phyloP scores from a whole-genome alignment of 2,888 invertebrate genomes.

The Candidula unifasciata region DNA sequence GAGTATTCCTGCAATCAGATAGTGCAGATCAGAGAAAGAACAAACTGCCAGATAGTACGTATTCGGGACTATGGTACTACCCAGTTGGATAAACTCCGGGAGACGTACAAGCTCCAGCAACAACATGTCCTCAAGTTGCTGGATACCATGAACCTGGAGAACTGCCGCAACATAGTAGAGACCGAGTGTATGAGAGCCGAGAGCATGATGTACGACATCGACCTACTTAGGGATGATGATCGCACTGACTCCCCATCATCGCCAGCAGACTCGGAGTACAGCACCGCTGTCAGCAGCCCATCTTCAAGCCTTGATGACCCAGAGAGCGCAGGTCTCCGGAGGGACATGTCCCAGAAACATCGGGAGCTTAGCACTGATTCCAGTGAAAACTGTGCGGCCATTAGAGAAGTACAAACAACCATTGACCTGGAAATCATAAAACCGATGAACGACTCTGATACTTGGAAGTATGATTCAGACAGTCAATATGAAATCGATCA shows the following conservation, averaged over 20 bases:
- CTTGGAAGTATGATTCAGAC: constrained; percentile 20
- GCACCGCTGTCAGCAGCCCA: constrained; percentile 64
- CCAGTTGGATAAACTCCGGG: constrained; percentile 90
- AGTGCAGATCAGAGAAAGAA: constrained; percentile 95
- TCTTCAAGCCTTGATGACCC: constrained; percentile 55
- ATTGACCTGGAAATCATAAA: constrained; percentile 11
- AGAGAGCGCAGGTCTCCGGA: neutral
- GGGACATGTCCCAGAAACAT: constrained; percentile 1
- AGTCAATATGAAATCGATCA: neutral
- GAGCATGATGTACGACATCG: constrained; percentile 80
- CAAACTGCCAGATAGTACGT: constrained; percentile 95
- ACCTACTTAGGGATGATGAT: constrained; percentile 53
- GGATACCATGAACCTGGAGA: constrained; percentile 95
- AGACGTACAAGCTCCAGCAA: constrained; percentile 96
- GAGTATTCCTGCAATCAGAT: constrained; percentile 94
- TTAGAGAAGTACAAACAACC: constrained; percentile 32
- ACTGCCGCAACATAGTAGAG: constrained; percentile 83
- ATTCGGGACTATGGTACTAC: constrained; percentile 96
- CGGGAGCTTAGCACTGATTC: constrained; percentile 29
- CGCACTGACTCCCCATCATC: constrained; percentile 47
- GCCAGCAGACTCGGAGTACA: constrained; percentile 65
- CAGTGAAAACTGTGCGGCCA: constrained; percentile 13
- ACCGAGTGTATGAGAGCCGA: constrained; percentile 86
- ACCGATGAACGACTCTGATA: neutral
- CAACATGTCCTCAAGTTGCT: constrained; percentile 94